Conservation (phyloP, 2,888 invertebrate genomes). For the Polymixis flavicincta region DNA sequence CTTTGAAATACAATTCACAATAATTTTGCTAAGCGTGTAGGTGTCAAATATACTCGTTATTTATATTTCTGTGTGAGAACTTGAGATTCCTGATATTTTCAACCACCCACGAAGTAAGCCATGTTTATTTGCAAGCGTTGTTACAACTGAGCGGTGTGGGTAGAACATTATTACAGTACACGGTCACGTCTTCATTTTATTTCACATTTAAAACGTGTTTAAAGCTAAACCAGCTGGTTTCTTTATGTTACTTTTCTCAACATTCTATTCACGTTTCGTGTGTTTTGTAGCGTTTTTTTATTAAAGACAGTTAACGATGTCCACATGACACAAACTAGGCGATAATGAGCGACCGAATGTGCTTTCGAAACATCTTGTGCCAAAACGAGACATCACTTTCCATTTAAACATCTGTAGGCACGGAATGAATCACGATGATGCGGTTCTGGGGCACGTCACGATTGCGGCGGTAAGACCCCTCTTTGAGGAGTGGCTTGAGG, state of each 20-base stretch:
- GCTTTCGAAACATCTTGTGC: too few relatives aligned
- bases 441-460: too few relatives aligned
- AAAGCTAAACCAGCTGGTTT: background rate
- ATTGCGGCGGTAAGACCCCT: too few relatives aligned
- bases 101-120: background rate
- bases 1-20: background rate
- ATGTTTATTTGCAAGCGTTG: background rate
- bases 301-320: too few relatives aligned
- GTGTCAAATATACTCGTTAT: background rate
- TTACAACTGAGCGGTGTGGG: background rate
- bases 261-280: background rate
- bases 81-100: background rate
- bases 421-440: too few relatives aligned
- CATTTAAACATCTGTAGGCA: too few relatives aligned
- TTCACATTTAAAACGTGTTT: conserved; percentile 15
- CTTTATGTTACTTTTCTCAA: background rate
- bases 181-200: conserved; percentile 12
- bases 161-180: background rate
- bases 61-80: background rate
- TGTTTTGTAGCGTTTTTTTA: background rate
- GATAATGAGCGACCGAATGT: too few relatives aligned
- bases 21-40: background rate
- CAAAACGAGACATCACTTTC: too few relatives aligned
- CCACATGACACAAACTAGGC: too few relatives aligned
- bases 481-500: too few relatives aligned